Evolutionary conservation across 2,888 invertebrate genomes (phyloP).

Genomic region (Zootermopsis nevadensis): DNA sequence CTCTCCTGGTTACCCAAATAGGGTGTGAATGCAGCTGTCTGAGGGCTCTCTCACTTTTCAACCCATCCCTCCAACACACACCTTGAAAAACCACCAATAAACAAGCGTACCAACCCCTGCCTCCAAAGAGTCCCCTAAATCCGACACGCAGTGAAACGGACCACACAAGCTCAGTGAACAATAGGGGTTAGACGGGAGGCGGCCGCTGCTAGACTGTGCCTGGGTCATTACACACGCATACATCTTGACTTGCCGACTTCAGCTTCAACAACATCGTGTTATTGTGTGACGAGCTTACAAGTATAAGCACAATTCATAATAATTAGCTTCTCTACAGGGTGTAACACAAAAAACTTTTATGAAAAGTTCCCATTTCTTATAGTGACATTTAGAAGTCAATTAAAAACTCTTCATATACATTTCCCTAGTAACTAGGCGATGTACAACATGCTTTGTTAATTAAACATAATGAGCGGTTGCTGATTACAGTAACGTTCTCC

Average conservation of each 20-base stretch:
- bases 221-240: slow-evolving; percentile 25
- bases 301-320: slow-evolving; percentile 42
- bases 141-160: neutral
- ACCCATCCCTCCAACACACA: neutral
- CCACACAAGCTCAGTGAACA: neutral
- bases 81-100: slow-evolving; percentile 21
- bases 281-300: slow-evolving; percentile 35
- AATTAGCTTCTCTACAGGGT: slow-evolving; percentile 35
- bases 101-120: slow-evolving; percentile 31
- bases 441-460: too few species aligned
- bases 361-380: neutral
- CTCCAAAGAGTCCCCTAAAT: slow-evolving; percentile 12
- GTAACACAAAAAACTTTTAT: neutral
- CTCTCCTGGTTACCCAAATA: neutral
- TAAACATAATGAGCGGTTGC: too few species aligned
- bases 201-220: neutral
- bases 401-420: neutral
- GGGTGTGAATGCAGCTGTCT: neutral
- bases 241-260: slow-evolving; percentile 17
- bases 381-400: slow-evolving; percentile 19
- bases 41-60: neutral
- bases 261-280: slow-evolving; percentile 14
- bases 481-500: too few species aligned
- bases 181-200: slow-evolving; percentile 14
- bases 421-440: neutral